Percentiles rank a stretch among this genome's conserved stretches.
phyloP scores from a whole-genome alignment of 92 coral and sea anemone species.

The Porites lobata region DNA sequence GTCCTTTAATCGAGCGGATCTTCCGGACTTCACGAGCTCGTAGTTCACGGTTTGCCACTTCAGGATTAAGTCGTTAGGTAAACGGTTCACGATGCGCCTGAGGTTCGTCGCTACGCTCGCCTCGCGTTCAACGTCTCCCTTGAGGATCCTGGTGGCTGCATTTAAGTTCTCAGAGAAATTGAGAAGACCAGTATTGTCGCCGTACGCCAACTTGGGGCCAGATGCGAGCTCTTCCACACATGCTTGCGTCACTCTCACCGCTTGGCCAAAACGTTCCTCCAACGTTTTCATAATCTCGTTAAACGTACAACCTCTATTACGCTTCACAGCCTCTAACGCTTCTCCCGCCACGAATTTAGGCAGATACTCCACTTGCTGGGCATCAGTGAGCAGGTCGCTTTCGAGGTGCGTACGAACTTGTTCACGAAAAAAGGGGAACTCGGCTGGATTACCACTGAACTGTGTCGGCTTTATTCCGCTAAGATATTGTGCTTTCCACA shows the following conservation, averaged over 20 bases:
- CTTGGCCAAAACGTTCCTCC: conserved; percentile 72
- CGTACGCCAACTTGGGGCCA: conserved; percentile 65
- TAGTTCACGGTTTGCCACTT: conserved; percentile 68
- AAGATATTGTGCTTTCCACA: too few relatives aligned
- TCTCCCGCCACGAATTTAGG: not conserved
- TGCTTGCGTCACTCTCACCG: conserved; percentile 64
- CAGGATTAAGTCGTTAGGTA: conserved; percentile 61
- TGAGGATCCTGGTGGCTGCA: conserved; percentile 67
- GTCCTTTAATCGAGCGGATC: conserved; percentile 42
- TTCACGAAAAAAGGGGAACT: too few relatives aligned
- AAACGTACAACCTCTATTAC: conserved; percentile 61
- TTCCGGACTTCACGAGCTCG: conserved; percentile 44
- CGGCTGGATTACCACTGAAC: too few relatives aligned
- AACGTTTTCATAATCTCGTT: conserved; percentile 53
- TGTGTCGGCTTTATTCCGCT: too few relatives aligned
- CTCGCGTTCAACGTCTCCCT: conserved; percentile 62
- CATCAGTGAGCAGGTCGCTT: too few relatives aligned
- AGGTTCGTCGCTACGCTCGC: not conserved
- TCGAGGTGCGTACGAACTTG: too few relatives aligned
- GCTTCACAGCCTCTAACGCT: conserved; percentile 51
- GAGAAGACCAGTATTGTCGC: conserved; percentile 60
- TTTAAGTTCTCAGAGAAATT: conserved; percentile 63
- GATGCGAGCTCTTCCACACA: conserved; percentile 63
- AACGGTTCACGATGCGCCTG: conserved; percentile 53
- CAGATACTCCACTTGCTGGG: too few relatives aligned